These are phyloP conservation scores for Melanitta fusca DNA, from an alignment of 2,797 vertebrate genomes.

Conservation along the genomic window DNA sequence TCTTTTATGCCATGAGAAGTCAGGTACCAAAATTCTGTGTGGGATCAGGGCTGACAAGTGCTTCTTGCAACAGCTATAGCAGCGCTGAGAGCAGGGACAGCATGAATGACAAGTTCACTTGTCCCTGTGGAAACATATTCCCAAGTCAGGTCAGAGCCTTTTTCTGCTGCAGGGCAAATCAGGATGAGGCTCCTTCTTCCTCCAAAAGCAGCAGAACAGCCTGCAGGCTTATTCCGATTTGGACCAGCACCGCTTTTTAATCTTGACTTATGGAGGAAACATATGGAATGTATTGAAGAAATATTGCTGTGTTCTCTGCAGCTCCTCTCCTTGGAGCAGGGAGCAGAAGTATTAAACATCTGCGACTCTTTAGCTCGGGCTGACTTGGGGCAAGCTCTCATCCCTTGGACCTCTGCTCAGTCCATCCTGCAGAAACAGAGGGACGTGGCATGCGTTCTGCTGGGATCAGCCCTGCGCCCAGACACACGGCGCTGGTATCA, in stretches of 20 bases:
- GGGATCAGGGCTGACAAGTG: not conserved
- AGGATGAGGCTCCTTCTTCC: not conserved
- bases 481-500: not conserved
- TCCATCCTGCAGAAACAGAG: not conserved
- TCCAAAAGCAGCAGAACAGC: not conserved
- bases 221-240: not conserved
- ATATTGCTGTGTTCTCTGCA: not conserved
- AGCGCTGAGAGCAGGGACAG: fast-evolving
- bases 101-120: fast-evolving
- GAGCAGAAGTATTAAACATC: not conserved
- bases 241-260: not conserved
- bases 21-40: not conserved
- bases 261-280: conserved; percentile 36
- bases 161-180: not conserved
- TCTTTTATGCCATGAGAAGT: not conserved
- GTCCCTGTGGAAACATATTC: not conserved
- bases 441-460: not conserved
- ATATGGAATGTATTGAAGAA: conserved; percentile 30
- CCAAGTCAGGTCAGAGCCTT: not conserved
- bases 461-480: not conserved
- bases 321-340: not conserved
- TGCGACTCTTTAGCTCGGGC: not conserved
- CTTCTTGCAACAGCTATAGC: not conserved
- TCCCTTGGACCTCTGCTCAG: fast-evolving
- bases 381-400: not conserved